phyloP scores from a whole-genome alignment of 2,113 vertebrate species.

The Nyctereutes procyonoides region DNA sequence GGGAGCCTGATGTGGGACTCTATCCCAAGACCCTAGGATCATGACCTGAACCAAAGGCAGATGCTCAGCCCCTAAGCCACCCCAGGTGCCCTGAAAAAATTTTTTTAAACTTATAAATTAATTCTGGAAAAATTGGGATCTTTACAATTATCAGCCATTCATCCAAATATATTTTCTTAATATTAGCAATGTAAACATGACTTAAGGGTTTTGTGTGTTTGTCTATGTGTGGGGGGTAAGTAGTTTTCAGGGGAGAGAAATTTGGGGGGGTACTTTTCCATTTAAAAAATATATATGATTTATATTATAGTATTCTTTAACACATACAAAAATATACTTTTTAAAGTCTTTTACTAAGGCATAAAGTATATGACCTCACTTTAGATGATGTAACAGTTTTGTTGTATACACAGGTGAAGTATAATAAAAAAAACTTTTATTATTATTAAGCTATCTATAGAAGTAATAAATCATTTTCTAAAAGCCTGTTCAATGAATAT shows the following conservation, averaged over 20 bases:
- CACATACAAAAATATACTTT: conserved; percentile 9
- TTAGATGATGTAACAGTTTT: conserved; percentile 29
- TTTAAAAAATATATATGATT: conserved; percentile 32
- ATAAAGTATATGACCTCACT: conserved; percentile 29
- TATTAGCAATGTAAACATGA: not conserved
- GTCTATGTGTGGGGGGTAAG: not conserved
- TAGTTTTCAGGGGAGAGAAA: not conserved
- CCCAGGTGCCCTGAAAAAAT: no score
- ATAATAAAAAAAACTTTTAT: conserved; percentile 61
- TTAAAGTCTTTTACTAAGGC: conserved; percentile 33
- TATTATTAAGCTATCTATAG: conserved; percentile 48
- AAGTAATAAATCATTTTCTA: conserved; percentile 58
- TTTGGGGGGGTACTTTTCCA: not conserved
- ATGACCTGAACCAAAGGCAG: no score
- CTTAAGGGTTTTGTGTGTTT: not conserved
- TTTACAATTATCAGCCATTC: not conserved
- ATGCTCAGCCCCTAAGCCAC: no score
- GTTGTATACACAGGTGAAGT: conserved; percentile 46
- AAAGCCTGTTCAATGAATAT: conserved; percentile 59
- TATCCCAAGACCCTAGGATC: no score
- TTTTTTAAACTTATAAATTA: not conserved
- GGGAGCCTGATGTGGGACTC: no score
- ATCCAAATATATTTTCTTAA: conserved; percentile 19
- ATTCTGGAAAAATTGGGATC: not conserved
- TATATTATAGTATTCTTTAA: conserved; percentile 46